Evolutionary conservation across 2,888 invertebrate genomes (phyloP).

Genomic region (Coecobrya sp.): DNA sequence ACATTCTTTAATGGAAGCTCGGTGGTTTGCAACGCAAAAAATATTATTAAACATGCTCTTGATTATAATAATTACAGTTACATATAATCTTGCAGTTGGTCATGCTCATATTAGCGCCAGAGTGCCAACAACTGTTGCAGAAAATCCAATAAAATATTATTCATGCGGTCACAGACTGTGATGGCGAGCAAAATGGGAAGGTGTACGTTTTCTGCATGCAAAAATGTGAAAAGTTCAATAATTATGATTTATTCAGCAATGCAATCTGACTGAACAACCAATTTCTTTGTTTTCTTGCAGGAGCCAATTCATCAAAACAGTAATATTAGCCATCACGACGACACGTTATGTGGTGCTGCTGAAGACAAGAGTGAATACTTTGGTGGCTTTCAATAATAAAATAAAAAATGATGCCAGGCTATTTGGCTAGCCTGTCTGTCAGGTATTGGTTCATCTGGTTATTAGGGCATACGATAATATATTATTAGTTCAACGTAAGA

Average conservation of each 20-base stretch:
- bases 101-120: neutral
- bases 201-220: conserved; percentile 14
- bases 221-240: neutral
- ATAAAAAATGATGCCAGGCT: conserved; percentile 18
- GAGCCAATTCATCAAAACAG: neutral
- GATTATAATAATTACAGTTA: neutral
- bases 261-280: neutral
- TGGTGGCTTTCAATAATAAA: neutral
- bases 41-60: neutral
- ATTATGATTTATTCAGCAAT: neutral
- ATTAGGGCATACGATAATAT: conserved; percentile 44
- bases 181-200: neutral
- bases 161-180: neutral
- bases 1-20: neutral
- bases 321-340: neutral
- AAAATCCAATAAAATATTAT: conserved; percentile 5
- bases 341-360: neutral
- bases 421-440: neutral
- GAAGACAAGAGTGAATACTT: conserved; percentile 24
- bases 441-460: conserved; percentile 56
- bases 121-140: conserved; percentile 16
- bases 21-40: neutral
- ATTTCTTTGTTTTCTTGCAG: neutral
- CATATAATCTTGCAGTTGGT: neutral
- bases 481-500: neutral